phyloP scores from a whole-genome alignment of 2,113 vertebrate species.

The Columbina picui region DNA sequence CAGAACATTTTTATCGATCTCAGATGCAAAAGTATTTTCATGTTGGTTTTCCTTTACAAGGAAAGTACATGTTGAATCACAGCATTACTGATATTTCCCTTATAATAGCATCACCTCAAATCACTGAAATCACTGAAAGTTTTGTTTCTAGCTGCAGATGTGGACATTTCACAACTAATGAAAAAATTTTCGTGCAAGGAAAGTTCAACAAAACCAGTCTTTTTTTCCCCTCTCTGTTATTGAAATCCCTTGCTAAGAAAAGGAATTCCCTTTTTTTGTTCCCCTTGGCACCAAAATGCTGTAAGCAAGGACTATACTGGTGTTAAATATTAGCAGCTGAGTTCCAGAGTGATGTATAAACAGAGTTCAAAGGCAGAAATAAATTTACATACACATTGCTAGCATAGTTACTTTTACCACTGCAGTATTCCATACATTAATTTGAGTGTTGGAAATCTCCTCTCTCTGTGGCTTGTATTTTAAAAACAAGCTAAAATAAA shows the following conservation, averaged over 20 bases:
- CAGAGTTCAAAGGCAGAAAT: slow-evolving; percentile 69
- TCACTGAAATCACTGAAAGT: slow-evolving; percentile 9
- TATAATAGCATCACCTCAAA: background rate
- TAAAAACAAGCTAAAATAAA: slow-evolving; percentile 51
- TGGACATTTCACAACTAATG: background rate
- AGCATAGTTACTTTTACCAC: slow-evolving; percentile 50
- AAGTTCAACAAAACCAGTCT: background rate
- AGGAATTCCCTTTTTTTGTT: slow-evolving; percentile 11
- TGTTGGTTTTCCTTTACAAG: background rate
- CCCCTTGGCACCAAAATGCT: background rate
- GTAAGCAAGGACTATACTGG: background rate
- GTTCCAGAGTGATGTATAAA: slow-evolving; percentile 46
- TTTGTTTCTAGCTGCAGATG: slow-evolving; percentile 33
- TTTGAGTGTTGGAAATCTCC: slow-evolving; percentile 5
- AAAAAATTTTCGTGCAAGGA: background rate
- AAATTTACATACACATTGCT: slow-evolving; percentile 35
- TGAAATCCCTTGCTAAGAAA: slow-evolving; percentile 43
- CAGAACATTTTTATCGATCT: slow-evolving; percentile 43
- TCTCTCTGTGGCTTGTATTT: slow-evolving; percentile 38
- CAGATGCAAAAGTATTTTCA: slow-evolving; percentile 38
- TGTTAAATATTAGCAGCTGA: slow-evolving; percentile 40
- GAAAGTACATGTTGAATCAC: background rate
- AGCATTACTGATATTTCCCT: slow-evolving; percentile 27
- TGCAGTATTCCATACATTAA: slow-evolving; percentile 4
- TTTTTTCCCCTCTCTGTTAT: background rate